Conservation (phyloP, 2,888 invertebrate genomes). For the Cephus rjabovi region DNA sequence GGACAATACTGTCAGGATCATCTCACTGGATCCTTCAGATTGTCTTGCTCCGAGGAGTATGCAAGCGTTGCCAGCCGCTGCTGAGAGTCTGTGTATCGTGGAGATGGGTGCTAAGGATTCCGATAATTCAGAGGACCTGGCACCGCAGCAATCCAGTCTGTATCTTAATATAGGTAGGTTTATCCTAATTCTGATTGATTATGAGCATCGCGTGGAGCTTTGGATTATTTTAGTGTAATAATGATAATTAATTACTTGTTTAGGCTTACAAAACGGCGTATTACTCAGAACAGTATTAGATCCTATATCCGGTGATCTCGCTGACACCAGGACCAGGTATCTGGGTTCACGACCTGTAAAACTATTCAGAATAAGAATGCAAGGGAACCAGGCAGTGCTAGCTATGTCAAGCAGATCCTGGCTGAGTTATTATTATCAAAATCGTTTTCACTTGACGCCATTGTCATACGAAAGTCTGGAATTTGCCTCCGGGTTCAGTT, state of each 20-base stretch:
- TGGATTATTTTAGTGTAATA: background rate
- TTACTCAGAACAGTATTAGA: conserved; percentile 93
- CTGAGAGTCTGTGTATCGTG: conserved; percentile 96
- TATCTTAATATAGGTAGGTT: conserved; percentile 88
- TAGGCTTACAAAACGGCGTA: conserved; percentile 93
- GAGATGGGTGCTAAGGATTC: conserved; percentile 85
- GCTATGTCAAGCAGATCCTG: conserved; percentile 98
- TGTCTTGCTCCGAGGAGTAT: conserved; percentile 95
- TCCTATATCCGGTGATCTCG: conserved; percentile 94
- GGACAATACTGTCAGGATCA: conserved; percentile 97
- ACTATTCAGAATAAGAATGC: conserved; percentile 94
- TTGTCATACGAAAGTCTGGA: conserved; percentile 96
- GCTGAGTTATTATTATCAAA: conserved; percentile 99
- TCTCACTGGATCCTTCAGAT: conserved; percentile 96
- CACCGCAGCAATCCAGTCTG: conserved; percentile 78
- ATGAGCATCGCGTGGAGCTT: background rate
- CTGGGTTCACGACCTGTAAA: conserved; percentile 96
- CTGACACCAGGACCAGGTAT: conserved; percentile 97
- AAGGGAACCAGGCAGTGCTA: conserved; percentile 94
- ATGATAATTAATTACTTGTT: conserved; percentile 7
- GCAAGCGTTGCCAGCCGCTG: conserved; percentile 95
- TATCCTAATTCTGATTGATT: background rate
- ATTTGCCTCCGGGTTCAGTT: conserved; percentile 96
- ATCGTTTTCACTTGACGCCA: conserved; percentile 94
- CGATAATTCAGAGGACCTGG: conserved; percentile 69